phyloP scores from a whole-genome alignment of 2,797 vertebrate genomes.

The Sebastes alutus region DNA sequence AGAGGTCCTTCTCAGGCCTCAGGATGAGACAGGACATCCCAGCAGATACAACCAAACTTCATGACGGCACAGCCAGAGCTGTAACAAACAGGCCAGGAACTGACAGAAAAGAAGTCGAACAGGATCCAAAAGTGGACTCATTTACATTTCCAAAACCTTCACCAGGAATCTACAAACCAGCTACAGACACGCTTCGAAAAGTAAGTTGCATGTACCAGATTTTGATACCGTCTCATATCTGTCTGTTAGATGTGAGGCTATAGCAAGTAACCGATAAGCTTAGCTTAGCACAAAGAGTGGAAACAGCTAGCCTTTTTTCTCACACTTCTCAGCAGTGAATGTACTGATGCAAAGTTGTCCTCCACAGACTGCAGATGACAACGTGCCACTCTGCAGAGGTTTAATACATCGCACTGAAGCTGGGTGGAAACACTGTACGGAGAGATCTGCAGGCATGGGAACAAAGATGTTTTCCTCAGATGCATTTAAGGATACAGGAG shows the following conservation, averaged over 20 bases:
- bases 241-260: not conserved
- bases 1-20: conserved; percentile 3
- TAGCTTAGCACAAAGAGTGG: not conserved
- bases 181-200: not conserved
- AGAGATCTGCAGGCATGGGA: not conserved
- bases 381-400: conserved; percentile 31
- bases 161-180: not conserved
- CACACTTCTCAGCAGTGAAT: not conserved
- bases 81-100: not conserved
- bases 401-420: conserved; percentile 57
- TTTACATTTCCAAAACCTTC: not conserved
- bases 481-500: not conserved
- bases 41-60: not conserved
- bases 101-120: not conserved
- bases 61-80: not conserved
- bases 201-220: conserved; percentile 6
- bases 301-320: not conserved
- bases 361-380: conserved; percentile 26
- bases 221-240: not conserved
- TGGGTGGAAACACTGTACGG: conserved; percentile 49
- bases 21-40: conserved; percentile 52
- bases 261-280: not conserved
- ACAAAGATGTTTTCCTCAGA: not conserved
- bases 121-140: not conserved
- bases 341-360: conserved; percentile 16